Percentiles rank a stretch among this genome's conserved stretches.
These are phyloP conservation scores for Epinotia brunnichana DNA, from an alignment of 2,888 invertebrate species.

Conservation along the genomic window DNA sequence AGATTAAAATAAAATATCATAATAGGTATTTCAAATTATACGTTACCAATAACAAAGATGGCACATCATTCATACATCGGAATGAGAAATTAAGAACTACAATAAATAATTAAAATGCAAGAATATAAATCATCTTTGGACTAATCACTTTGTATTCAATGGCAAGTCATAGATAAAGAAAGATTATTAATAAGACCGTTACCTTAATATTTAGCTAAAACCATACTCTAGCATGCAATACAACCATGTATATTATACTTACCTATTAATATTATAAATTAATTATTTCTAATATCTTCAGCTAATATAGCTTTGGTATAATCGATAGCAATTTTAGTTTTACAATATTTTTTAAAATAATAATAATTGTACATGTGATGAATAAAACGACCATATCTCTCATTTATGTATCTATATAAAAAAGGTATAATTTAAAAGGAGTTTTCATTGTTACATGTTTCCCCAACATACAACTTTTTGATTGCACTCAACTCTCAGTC, in stretches of 20 bases:
- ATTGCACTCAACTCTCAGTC: neutral
- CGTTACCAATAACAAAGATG: conserved; percentile 52
- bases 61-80: conserved; percentile 52
- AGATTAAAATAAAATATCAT: conserved; percentile 24
- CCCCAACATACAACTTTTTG: neutral
- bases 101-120: conserved; percentile 57
- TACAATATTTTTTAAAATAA: neutral
- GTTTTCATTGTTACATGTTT: neutral
- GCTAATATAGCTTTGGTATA: conserved; percentile 32
- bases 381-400: neutral
- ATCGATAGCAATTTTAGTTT: conserved; percentile 8
- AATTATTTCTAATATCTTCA: conserved; percentile 18
- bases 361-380: conserved; percentile 11
- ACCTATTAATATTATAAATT: conserved; percentile 20
- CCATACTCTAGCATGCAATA: conserved; percentile 27
- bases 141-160: conserved; percentile 69
- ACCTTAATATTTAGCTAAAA: conserved; percentile 3
- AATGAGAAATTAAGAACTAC: conserved; percentile 32
- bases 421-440: neutral
- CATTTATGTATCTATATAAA: neutral
- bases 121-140: conserved; percentile 69
- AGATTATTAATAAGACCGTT: conserved; percentile 7
- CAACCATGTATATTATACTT: conserved; percentile 1
- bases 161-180: conserved; percentile 62
- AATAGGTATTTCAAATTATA: conserved; percentile 20